These are phyloP conservation scores for Megalonaias nervosa DNA, from an alignment of 1,140 invertebrate species.

Conservation along the genomic window DNA sequence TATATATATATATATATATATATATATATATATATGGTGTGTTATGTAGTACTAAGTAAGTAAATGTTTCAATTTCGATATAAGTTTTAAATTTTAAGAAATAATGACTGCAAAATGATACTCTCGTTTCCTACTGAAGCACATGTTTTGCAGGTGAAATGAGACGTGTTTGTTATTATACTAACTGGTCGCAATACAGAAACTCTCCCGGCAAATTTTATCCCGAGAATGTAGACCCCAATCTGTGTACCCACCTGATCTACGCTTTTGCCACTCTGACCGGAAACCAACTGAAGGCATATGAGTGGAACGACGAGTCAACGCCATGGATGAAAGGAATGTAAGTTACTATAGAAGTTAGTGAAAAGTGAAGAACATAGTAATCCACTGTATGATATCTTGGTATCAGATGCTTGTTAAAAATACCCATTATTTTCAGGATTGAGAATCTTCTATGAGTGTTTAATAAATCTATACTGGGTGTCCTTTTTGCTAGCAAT, in stretches of 20 bases:
- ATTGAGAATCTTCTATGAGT: no score
- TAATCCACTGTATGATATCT: neutral
- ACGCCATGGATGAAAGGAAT: constrained; percentile 49
- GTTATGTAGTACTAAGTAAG: no score
- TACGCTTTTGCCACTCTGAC: constrained; percentile 87
- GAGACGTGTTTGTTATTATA: constrained; percentile 86
- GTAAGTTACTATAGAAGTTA: constrained; percentile 32
- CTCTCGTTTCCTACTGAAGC: neutral
- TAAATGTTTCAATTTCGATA: no score
- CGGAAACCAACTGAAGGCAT: constrained; percentile 45
- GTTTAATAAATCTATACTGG: no score
- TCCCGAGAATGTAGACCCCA: constrained; percentile 89
- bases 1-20: no score
- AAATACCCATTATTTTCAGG: no score
- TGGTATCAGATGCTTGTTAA: neutral
- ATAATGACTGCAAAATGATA: no score
- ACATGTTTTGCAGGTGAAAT: constrained; percentile 8
- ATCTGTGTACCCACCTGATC: constrained; percentile 92
- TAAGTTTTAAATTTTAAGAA: no score
- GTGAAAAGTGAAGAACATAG: constrained; percentile 7
- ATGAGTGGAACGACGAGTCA: constrained; percentile 62
- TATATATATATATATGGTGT: no score
- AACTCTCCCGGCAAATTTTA: constrained; percentile 81
- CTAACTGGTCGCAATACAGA: constrained; percentile 94
- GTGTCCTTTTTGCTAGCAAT: no score